These are phyloP conservation scores for Temnothorax ravouxi DNA, from an alignment of 2,888 invertebrate species.

Conservation along the genomic window DNA sequence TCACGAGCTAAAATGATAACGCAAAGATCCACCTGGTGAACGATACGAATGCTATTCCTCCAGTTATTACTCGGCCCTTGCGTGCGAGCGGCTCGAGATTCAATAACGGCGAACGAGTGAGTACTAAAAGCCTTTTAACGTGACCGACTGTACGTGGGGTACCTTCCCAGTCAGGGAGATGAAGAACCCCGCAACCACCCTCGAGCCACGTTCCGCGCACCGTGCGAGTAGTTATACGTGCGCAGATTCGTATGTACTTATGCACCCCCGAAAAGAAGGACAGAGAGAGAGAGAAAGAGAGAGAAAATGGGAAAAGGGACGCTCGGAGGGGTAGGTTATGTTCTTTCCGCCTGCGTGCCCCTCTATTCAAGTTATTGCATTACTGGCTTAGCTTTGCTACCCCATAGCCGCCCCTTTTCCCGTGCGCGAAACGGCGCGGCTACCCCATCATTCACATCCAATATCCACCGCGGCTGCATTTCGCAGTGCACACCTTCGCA, in stretches of 20 bases:
- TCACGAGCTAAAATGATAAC: background rate
- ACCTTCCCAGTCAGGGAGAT: constrained; percentile 64
- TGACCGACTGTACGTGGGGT: constrained; percentile 73
- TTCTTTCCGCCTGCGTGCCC: constrained; percentile 83
- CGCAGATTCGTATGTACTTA: constrained; percentile 64
- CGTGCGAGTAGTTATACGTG: constrained; percentile 66
- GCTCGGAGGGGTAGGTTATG: constrained; percentile 73
- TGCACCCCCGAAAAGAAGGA: constrained; percentile 53
- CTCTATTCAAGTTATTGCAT: constrained; percentile 85
- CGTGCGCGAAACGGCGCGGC: constrained; percentile 69
- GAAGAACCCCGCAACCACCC: constrained; percentile 70
- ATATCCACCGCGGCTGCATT: constrained; percentile 80
- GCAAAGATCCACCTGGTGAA: constrained; percentile 25
- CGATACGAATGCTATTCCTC: constrained; percentile 11
- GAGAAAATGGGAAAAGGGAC: constrained; percentile 54
- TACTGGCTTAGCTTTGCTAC: constrained; percentile 84
- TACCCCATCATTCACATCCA: constrained; percentile 79
- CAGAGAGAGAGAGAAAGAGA: constrained; percentile 54
- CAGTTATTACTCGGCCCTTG: constrained; percentile 32
- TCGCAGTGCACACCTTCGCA: constrained; percentile 81
- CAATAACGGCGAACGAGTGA: constrained; percentile 62
- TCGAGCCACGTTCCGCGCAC: constrained; percentile 60
- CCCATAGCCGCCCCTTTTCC: constrained; percentile 60
- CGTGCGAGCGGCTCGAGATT: constrained; percentile 20
- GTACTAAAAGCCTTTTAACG: constrained; percentile 75